A percentile compares a stretch with the other conserved stretches of the same genome.
Conservation (phyloP, 2,113 vertebrate species). For the Tachycineta bicolor region DNA sequence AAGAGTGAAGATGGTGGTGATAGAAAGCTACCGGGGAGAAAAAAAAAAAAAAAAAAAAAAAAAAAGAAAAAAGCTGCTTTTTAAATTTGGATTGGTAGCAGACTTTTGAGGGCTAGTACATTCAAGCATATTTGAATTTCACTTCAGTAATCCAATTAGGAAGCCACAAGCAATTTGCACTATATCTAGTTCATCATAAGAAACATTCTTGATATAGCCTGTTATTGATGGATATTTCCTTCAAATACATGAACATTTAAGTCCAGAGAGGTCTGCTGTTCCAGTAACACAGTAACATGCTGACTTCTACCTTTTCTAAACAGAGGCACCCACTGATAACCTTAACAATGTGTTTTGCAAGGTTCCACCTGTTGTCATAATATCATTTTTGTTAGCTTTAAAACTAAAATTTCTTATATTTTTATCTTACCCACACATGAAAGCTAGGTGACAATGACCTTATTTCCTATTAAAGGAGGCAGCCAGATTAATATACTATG, state of each 20-base stretch:
- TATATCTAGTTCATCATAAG: not conserved
- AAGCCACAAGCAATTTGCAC: not conserved
- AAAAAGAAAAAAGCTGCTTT: not conserved
- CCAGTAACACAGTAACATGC: not conserved
- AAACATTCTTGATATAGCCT: not conserved
- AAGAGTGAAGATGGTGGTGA: rapidly evolving
- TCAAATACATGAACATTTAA: not conserved
- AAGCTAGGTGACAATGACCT: not conserved
- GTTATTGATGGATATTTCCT: not conserved
- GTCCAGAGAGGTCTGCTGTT: not conserved
- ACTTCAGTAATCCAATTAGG: not conserved
- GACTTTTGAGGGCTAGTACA: not conserved
- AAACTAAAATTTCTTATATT: not conserved
- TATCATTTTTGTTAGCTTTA: not conserved
- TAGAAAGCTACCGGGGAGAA: not conserved
- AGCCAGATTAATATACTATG: not conserved
- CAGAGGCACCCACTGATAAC: not conserved
- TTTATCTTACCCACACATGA: not conserved
- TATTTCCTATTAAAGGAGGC: not conserved
- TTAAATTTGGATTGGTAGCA: not conserved
- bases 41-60: not conserved
- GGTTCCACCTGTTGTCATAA: rapidly evolving
- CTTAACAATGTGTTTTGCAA: not conserved
- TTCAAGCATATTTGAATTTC: not conserved
- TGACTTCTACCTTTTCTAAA: not conserved